phyloP scores from a whole-genome alignment of 1,140 invertebrate species.

The Saccostrea echinata region DNA sequence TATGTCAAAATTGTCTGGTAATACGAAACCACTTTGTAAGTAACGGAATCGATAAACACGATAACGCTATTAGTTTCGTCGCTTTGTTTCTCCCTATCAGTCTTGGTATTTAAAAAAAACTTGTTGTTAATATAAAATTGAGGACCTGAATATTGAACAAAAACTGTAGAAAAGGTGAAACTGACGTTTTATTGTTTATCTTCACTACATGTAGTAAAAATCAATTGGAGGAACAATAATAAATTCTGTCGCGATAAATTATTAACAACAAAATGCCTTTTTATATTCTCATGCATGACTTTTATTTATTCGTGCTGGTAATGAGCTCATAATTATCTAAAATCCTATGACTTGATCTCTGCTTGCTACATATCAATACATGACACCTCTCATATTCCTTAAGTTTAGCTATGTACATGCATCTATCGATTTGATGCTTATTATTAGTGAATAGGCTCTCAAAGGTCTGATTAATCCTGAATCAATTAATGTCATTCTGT shows the following conservation, averaged over 20 bases:
- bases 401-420: no score
- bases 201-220: background rate
- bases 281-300: no score
- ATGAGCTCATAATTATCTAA: background rate
- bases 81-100: background rate
- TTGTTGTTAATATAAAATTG: background rate
- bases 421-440: background rate
- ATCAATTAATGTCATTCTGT: conserved; percentile 7
- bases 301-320: background rate
- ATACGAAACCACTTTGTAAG: background rate
- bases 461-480: background rate
- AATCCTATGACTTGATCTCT: background rate
- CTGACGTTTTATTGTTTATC: background rate
- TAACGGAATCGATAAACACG: background rate
- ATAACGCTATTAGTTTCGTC: background rate
- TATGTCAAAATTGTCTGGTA: background rate
- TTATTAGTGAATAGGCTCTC: background rate
- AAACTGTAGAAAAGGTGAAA: background rate
- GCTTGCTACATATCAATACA: background rate
- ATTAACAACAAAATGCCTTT: no score
- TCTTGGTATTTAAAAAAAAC: background rate
- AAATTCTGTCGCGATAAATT: background rate
- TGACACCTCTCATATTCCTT: background rate
- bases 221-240: background rate
- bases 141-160: background rate